A percentile compares a stretch with the other conserved stretches of the same genome.
These are phyloP conservation scores for Hyperopisus bebe DNA, from an alignment of 2,113 vertebrate genomes.

Conservation along the genomic window DNA sequence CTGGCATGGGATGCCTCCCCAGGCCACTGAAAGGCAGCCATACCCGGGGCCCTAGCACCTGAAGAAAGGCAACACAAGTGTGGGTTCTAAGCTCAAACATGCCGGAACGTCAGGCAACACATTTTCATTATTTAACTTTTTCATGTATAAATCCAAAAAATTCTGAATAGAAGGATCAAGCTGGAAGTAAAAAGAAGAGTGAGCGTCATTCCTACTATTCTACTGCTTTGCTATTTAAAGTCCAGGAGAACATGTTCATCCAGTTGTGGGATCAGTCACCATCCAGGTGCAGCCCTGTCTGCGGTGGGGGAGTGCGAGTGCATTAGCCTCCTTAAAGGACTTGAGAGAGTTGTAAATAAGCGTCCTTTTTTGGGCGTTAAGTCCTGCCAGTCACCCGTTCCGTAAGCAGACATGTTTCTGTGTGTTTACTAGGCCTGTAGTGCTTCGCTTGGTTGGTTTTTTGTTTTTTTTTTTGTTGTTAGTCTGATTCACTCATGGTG, in stretches of 20 bases:
- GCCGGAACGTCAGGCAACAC: conserved; percentile 37
- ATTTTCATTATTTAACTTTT: conserved; percentile 24
- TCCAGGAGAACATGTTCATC: not conserved
- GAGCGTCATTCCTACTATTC: conserved; percentile 45
- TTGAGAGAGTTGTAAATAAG: not conserved
- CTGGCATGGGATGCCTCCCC: not conserved
- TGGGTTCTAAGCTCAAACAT: not conserved
- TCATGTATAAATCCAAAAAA: conserved; percentile 57
- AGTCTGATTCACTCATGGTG: conserved; percentile 25
- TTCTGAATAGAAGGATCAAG: conserved; percentile 55
- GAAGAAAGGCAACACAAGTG: not conserved
- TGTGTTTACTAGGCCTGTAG: not conserved
- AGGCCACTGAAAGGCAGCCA: not conserved
- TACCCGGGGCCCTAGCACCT: not conserved
- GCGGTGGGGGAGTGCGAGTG: not conserved
- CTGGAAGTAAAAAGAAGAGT: conserved; percentile 52
- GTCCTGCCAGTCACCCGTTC: not conserved
- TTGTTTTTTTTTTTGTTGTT: conserved; percentile 27
- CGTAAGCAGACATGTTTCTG: not conserved
- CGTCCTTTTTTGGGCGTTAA: not conserved
- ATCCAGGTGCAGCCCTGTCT: not conserved
- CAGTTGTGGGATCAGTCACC: not conserved
- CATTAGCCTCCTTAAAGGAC: not conserved
- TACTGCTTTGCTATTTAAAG: not conserved
- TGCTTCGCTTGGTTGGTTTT: not conserved